Percentiles rank a stretch among this genome's conserved stretches.
phyloP scores from a whole-genome alignment of 1,140 invertebrate species.

The Zaprionus taronus region DNA sequence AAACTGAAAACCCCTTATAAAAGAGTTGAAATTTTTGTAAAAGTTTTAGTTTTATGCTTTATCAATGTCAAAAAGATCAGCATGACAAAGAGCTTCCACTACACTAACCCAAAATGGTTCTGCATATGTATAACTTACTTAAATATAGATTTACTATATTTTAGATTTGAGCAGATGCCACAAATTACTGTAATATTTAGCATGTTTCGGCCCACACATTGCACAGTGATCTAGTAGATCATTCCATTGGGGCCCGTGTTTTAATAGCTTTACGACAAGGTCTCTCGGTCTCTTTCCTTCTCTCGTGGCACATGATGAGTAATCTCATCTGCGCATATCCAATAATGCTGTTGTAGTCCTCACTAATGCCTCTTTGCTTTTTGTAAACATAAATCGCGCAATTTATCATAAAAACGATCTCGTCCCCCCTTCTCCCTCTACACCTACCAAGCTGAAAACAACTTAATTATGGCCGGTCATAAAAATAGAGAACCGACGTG shows the following conservation, averaged over 20 bases:
- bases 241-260: slow-evolving; percentile 20
- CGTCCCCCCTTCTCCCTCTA: neutral
- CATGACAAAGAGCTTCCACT: neutral
- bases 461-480: slow-evolving; percentile 51
- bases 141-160: slow-evolving; percentile 21
- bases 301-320: slow-evolving; percentile 19
- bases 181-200: slow-evolving; percentile 27
- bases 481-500: slow-evolving; percentile 35
- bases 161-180: slow-evolving; percentile 15
- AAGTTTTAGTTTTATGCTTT: neutral
- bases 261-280: slow-evolving; percentile 38
- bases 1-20: too few relatives aligned
- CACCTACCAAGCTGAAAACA: slow-evolving; percentile 9
- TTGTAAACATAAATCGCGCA: slow-evolving; percentile 47
- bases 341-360: slow-evolving; percentile 25
- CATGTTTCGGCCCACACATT: slow-evolving; percentile 40
- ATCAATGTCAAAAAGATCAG: slow-evolving; percentile 17
- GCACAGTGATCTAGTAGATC: slow-evolving; percentile 20
- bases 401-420: slow-evolving; percentile 48
- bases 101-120: neutral
- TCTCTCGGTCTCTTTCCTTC: slow-evolving; percentile 3
- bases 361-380: slow-evolving; percentile 26
- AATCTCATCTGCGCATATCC: slow-evolving; percentile 16
- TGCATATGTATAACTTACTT: slow-evolving; percentile 11
- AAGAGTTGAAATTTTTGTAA: neutral